phyloP scores from a whole-genome alignment of 2,797 vertebrate genomes.

The Champsocephalus gunnari region DNA sequence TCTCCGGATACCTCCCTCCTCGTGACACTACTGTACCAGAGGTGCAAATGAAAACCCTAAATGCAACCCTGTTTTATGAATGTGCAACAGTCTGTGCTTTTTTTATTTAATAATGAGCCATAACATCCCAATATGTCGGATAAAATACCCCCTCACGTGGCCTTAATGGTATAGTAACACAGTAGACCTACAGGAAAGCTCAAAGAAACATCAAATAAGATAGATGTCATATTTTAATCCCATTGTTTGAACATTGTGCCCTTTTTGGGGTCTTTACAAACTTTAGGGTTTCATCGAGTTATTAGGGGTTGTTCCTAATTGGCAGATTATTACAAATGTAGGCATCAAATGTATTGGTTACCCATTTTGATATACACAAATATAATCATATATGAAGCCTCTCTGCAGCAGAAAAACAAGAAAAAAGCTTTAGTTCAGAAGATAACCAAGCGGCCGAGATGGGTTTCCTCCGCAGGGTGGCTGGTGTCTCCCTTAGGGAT shows the following conservation, averaged over 20 bases:
- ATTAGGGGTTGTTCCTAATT: not conserved
- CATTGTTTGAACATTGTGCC: too few relatives aligned
- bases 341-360: not conserved
- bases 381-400: too few relatives aligned
- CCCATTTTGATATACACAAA: not conserved
- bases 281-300: not conserved
- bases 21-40: not conserved
- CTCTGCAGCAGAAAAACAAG: too few relatives aligned
- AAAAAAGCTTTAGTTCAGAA: too few relatives aligned
- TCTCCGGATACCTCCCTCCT: not conserved
- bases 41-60: constrained; percentile 1
- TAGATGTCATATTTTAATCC: not conserved
- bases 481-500: too few relatives aligned
- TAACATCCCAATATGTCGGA: not conserved
- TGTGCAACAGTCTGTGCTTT: not conserved
- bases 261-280: not conserved
- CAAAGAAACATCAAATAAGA: not conserved
- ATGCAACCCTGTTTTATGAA: not conserved
- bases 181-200: too few relatives aligned
- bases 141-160: not conserved
- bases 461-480: too few relatives aligned
- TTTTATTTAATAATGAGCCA: not conserved
- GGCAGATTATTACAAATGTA: not conserved
- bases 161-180: too few relatives aligned
- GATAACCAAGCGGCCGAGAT: too few relatives aligned